A percentile compares a stretch with the other conserved stretches of the same genome.
Conservation (phyloP, 2,113 vertebrate species). For the Platycercus adscitus region DNA sequence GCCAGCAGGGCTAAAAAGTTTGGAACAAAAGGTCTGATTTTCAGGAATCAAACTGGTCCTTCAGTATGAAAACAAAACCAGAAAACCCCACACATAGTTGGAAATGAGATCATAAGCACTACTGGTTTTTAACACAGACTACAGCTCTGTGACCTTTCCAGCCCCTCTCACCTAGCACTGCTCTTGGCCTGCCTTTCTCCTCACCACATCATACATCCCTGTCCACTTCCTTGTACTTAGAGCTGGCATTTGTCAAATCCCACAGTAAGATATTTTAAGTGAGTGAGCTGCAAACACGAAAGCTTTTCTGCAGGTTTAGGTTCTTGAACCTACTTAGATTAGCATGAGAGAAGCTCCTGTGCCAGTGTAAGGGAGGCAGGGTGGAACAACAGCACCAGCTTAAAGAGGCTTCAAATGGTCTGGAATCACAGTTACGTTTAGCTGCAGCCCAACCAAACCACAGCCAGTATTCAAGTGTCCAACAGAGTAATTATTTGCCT, state of each 20-base stretch:
- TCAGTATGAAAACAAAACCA: not conserved
- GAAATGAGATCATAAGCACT: not conserved
- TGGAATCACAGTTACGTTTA: not conserved
- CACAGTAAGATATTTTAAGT: too few species aligned
- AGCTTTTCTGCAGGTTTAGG: not conserved
- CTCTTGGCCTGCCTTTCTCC: not conserved
- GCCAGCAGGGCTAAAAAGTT: not conserved
- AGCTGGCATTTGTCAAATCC: not conserved
- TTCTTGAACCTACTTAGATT: not conserved
- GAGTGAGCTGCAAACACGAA: not conserved
- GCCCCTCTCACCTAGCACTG: not conserved
- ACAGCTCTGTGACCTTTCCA: not conserved
- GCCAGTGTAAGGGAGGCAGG: not conserved
- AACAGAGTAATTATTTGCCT: not conserved
- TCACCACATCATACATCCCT: not conserved
- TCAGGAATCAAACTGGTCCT: not conserved
- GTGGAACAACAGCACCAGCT: not conserved
- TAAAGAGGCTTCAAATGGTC: not conserved
- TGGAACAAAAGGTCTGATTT: not conserved
- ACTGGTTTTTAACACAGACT: not conserved
- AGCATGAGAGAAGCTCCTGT: not conserved
- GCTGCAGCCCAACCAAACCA: not conserved
- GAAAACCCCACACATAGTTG: not conserved
- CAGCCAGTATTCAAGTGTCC: not conserved
- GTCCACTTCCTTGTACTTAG: not conserved